Base-by-base conservation (phyloP, 2,888 invertebrate species). In the Euzetes globulus region DNA sequence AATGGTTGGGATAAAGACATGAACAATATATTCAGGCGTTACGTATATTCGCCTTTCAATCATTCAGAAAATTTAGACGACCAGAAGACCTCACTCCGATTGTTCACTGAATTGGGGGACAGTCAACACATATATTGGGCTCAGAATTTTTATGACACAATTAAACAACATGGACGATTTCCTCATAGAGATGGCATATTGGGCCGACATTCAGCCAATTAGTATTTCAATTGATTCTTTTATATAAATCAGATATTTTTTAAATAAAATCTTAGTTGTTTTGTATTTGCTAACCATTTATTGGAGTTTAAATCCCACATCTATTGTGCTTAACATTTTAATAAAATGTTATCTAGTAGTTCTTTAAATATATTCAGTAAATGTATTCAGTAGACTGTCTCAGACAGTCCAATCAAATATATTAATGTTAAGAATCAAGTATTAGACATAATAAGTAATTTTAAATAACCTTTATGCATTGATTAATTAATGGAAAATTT, bases 21-120 rank as follows among this genome's bases (percentile, higher is more conserved):
- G 58, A 68, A 68, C 9, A 17, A 58, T 37, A 58, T 71, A n/a
- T 50, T 70, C 45, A 41, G 37, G 15, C 52, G 74, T 19, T 74
- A 74, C 37, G 37, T 74, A 6, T 74, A 74, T 41, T 74, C 74
- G 22, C 74, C 74, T 19, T 74, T 74, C 50, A 74, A 74, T 58
- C 74, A 74, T 41, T 74, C 74, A 17, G 74, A 74, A 41, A 71
- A 27, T 15, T 60, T 74, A 17, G 70, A 22, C 1, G 74, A 70
- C 33, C 74, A 74, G 58, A 58, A 74, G 41, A 50, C 11, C 11
- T 74, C 74, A 1, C 47, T 74, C 22, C 5, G 71, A 71, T 45
- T 74, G 50, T 74, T 74, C 22, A 70, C 74, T 13, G 52, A 74
- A 55, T 55, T 74, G 70, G 70, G 50, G 15, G 74, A 74, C 33